phyloP scores from a whole-genome alignment of 2,113 vertebrate species.

The Polyodon spathula region DNA sequence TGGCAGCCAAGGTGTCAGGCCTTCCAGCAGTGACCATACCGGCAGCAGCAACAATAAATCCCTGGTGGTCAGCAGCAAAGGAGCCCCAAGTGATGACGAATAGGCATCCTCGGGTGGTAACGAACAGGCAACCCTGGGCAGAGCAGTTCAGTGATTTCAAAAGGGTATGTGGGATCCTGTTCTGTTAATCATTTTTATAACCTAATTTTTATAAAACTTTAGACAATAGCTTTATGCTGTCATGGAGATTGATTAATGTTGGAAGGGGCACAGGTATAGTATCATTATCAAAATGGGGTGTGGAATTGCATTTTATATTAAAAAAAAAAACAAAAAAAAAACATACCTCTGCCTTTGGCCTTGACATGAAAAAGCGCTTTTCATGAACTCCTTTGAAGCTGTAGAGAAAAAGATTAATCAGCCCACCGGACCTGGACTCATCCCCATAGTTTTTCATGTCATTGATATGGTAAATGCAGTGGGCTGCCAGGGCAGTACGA shows the following conservation, averaged over 20 bases:
- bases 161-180: background rate
- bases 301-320: too few species aligned
- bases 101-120: constrained; percentile 58
- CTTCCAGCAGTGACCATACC: too few species aligned
- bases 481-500: constrained; percentile 60
- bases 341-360: constrained; percentile 72
- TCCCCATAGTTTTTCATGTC: constrained; percentile 75
- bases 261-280: too few species aligned
- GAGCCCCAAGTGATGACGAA: too few species aligned
- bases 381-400: constrained; percentile 59
- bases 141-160: background rate
- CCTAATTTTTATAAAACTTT: too few species aligned
- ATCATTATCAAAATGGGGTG: too few species aligned
- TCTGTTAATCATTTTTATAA: too few species aligned
- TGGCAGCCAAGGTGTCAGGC: too few species aligned
- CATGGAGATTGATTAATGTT: too few species aligned
- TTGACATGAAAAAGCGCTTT: constrained; percentile 58
- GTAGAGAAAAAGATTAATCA: constrained; percentile 65
- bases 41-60: too few species aligned
- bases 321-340: background rate
- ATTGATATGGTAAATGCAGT: constrained; percentile 50
- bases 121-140: constrained; percentile 61
- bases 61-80: too few species aligned
- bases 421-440: constrained; percentile 37
- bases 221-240: too few species aligned